phyloP scores from a whole-genome alignment of 2,797 vertebrate genomes.

The Euphonia xanthogaster region DNA sequence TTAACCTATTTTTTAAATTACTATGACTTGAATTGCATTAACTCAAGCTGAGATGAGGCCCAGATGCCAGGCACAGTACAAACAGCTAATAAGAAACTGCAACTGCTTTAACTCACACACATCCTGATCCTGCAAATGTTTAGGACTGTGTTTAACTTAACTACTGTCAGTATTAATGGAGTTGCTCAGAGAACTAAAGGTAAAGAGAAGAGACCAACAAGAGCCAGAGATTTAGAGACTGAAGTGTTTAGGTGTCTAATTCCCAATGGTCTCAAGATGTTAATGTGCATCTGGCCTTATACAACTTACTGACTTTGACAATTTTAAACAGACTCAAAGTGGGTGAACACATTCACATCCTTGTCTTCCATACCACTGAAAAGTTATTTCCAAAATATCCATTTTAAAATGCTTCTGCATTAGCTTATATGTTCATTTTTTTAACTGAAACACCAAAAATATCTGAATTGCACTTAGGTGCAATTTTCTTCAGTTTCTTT shows the following conservation, averaged over 20 bases:
- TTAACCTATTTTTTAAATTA: constrained; percentile 41
- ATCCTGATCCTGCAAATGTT: constrained; percentile 23
- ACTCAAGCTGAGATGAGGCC: background rate
- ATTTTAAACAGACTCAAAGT: constrained; percentile 6
- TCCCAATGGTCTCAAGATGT: background rate
- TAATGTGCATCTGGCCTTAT: background rate
- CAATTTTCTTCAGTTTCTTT: background rate
- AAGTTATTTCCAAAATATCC: background rate
- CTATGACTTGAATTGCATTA: constrained; percentile 18
- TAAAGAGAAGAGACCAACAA: constrained; percentile 33
- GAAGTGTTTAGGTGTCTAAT: constrained; percentile 26
- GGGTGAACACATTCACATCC: background rate
- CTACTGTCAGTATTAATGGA: constrained; percentile 35
- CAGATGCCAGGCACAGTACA: background rate
- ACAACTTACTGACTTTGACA: background rate
- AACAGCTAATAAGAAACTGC: constrained; percentile 9
- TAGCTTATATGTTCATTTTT: background rate
- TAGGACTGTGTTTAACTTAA: constrained; percentile 15
- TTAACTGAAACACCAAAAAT: background rate
- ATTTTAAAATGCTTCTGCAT: background rate
- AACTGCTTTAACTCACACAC: background rate
- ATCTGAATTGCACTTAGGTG: background rate
- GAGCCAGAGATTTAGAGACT: background rate
- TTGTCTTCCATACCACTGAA: background rate
- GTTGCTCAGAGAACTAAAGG: background rate